phyloP scores from a whole-genome alignment of 1,140 invertebrate genomes.

The Teleogryllus occipitalis region DNA sequence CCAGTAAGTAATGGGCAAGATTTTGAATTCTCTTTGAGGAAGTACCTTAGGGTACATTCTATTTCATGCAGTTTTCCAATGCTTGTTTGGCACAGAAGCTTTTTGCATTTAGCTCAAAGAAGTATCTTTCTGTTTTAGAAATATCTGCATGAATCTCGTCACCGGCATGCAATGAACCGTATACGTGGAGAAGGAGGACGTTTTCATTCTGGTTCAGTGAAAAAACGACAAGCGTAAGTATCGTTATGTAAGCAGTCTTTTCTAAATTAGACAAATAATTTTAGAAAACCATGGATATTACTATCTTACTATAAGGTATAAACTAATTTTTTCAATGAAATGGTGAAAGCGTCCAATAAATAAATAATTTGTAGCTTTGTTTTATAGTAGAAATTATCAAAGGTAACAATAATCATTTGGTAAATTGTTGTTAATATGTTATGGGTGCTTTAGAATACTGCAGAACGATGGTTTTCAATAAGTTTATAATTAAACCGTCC shows the following conservation, averaged over 20 bases:
- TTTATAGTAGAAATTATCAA: neutral
- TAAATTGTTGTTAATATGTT: no score
- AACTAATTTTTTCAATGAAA: no score
- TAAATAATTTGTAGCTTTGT: neutral
- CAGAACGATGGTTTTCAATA: neutral
- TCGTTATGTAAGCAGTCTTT: neutral
- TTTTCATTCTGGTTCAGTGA: conserved; percentile 75
- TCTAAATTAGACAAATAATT: no score
- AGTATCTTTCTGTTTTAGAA: conserved; percentile 56
- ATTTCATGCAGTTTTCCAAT: no score
- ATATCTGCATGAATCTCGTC: conserved; percentile 98
- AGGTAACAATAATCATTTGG: no score
- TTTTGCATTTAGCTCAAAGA: no score
- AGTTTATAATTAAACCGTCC: no score
- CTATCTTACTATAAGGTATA: conserved; percentile 30
- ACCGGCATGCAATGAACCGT: conserved; percentile 96
- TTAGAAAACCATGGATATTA: no score
- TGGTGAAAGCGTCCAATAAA: neutral
- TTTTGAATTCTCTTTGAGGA: no score
- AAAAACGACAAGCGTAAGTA: conserved; percentile 44
- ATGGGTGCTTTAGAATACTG: no score
- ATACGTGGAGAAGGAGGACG: conserved; percentile 92
- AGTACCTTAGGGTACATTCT: no score
- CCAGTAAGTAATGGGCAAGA: conserved; percentile 50
- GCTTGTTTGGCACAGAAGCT: no score